Base-by-base conservation (phyloP, 2,888 invertebrate genomes). In the Pinctada fucata region DNA sequence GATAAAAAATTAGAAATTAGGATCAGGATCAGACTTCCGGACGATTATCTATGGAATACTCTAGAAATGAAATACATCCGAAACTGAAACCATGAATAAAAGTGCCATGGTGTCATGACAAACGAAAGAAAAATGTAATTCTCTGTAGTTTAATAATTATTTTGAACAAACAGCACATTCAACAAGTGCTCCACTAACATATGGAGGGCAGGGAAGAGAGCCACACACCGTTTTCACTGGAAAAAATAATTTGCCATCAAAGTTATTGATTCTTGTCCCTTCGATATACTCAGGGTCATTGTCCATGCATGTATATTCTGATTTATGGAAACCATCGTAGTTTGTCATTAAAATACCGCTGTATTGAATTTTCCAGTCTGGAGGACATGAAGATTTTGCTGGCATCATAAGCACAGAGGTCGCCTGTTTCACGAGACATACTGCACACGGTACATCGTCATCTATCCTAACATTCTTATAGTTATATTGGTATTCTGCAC, bases 201-300 rank as follows among this genome's bases (percentile, higher is more conserved):
- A 75, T 6, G 75, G 75, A 2, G 75, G 75, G 58, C 75, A 75
- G 3, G 68, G 58, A 4, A 75, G 47, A 3, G 75, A 49, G 2
- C 75, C 75, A 75, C 75, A 75, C 5, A 16, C 47, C 3, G 63
- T 16, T 3, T 48, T 16, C 13, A 52, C 52, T n/a, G 67, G 63
- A 47, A 63, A 75, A 1, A 75, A 69, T 47, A 51, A 47, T n/a
- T 67, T 67, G 0, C 75, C 75, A 16, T 75, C 58, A 5, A n/a
- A 31, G 45, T 75, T 58, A 16, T 75, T 16, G 0, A 16, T 48
- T 52, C 67, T 51, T 0, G 67, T 45, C 1, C 75, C 75, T 6
- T 67, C 58, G 13, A 75, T 45, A n/a, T 58, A 75, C 8, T 58
- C 51, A 6, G 69, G 68, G n/a, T 75, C 16, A 8, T 51, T 10